phyloP scores from a whole-genome alignment of 2,797 vertebrate genomes.

The Microctenopoma steveboyesi region DNA sequence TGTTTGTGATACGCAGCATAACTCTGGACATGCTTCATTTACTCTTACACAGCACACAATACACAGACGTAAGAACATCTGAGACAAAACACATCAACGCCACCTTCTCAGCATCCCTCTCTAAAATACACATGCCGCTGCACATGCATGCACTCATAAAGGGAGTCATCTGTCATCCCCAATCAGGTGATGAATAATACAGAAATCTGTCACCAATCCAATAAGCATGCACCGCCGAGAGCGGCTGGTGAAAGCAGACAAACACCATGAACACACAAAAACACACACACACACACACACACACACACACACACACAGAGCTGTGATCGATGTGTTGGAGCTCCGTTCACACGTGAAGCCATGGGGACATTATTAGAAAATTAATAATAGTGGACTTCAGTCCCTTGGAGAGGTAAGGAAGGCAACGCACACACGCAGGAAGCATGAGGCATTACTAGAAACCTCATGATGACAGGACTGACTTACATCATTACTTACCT shows the following conservation, averaged over 20 bases:
- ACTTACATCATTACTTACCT: slow-evolving; percentile 49
- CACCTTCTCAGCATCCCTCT: slow-evolving; percentile 21
- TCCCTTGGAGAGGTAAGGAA: slow-evolving; percentile 51
- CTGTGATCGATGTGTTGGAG: slow-evolving; percentile 65
- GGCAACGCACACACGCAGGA: slow-evolving; percentile 2
- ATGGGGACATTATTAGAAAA: slow-evolving; percentile 65
- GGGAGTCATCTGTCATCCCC: slow-evolving; percentile 63
- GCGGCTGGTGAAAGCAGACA: slow-evolving; percentile 46
- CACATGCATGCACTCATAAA: slow-evolving; percentile 33
- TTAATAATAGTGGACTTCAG: slow-evolving; percentile 68
- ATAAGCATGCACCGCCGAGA: slow-evolving; percentile 63
- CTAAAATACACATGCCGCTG: slow-evolving; percentile 36
- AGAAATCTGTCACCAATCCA: slow-evolving; percentile 61
- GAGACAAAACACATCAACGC: not conserved
- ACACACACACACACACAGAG: slow-evolving; percentile 21
- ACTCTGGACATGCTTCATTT: no score
- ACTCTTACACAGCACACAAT: not conserved
- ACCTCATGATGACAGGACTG: slow-evolving; percentile 34
- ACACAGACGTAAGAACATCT: not conserved
- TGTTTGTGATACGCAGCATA: no score
- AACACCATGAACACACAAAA: slow-evolving; percentile 18
- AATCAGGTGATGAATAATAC: slow-evolving; percentile 74
- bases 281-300: slow-evolving; percentile 29
- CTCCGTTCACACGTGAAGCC: slow-evolving; percentile 61
- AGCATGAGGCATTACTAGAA: slow-evolving; percentile 41